Percentiles rank a stretch among this genome's conserved stretches.
These are phyloP conservation scores for Furcifer pardalis DNA, from an alignment of 2,797 vertebrate species.

Conservation along the genomic window DNA sequence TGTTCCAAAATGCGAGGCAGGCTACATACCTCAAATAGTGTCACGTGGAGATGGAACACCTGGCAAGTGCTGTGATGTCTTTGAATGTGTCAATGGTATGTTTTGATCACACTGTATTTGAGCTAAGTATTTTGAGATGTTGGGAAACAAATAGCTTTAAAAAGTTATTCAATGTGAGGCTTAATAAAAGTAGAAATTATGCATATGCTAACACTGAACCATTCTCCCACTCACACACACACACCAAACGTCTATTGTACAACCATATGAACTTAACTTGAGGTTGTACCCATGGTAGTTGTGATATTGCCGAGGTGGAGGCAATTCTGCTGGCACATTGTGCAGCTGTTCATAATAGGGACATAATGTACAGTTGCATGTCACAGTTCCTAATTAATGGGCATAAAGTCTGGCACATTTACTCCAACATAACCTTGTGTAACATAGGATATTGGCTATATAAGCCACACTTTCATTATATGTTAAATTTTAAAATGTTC, in stretches of 20 bases:
- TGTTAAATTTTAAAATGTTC: not conserved
- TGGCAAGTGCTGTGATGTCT: constrained; percentile 90
- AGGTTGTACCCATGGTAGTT: too few species aligned
- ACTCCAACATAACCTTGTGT: too few species aligned
- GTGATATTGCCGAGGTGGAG: too few species aligned
- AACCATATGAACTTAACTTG: too few species aligned
- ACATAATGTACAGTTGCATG: too few species aligned
- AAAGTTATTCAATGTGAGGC: not conserved
- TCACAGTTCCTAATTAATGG: too few species aligned
- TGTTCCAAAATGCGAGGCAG: constrained; percentile 85
- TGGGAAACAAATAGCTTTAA: constrained; percentile 7
- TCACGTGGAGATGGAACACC: constrained; percentile 86
- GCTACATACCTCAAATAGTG: constrained; percentile 83
- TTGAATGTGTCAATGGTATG: constrained; percentile 90
- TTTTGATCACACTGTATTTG: constrained; percentile 64
- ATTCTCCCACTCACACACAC: not conserved
- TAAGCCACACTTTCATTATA: not conserved
- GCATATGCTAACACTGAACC: not conserved
- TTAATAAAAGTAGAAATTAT: constrained; percentile 4
- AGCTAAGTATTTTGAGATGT: constrained; percentile 36
- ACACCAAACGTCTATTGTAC: too few species aligned
- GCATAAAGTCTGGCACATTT: too few species aligned
- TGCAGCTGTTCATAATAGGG: too few species aligned
- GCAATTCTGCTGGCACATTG: too few species aligned
- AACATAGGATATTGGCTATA: too few species aligned